Evolutionary conservation across 2,113 vertebrate species (phyloP).

Genomic region (Bubo scandiacus): DNA sequence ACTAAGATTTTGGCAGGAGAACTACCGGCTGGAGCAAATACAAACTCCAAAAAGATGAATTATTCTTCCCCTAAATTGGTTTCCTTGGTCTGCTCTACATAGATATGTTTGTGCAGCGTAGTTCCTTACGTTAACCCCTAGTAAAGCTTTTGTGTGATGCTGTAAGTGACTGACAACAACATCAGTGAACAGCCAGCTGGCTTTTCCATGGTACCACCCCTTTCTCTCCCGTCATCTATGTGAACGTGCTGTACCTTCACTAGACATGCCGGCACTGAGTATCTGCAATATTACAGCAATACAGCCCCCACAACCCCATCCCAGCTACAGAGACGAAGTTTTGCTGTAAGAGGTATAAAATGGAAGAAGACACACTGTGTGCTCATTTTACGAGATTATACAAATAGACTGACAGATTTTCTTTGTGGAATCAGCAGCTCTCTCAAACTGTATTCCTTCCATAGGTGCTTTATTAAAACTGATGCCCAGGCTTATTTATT

Average conservation of each 20-base stretch:
- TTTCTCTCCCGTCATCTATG: neutral
- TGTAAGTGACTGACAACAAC: neutral
- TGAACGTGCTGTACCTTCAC: neutral
- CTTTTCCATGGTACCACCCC: neutral
- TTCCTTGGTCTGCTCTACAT: neutral
- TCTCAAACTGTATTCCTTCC: neutral
- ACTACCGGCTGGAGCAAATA: neutral
- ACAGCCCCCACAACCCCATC: neutral
- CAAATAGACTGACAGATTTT: neutral
- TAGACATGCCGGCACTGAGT: rapidly evolving
- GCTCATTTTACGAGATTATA: neutral
- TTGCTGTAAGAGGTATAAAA: neutral
- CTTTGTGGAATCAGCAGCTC: neutral
- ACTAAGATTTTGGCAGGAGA: neutral
- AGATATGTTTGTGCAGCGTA: neutral
- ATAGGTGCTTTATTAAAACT: neutral
- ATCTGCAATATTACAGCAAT: neutral
- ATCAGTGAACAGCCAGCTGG: neutral
- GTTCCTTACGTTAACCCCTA: neutral
- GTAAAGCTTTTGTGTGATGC: neutral
- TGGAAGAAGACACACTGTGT: neutral
- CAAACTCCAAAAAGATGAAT: neutral
- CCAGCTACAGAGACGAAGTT: neutral
- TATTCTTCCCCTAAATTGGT: neutral
- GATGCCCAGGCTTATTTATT: neutral